phyloP scores from a whole-genome alignment of 1,140 invertebrate species.

The Metopolophium dirhodum region DNA sequence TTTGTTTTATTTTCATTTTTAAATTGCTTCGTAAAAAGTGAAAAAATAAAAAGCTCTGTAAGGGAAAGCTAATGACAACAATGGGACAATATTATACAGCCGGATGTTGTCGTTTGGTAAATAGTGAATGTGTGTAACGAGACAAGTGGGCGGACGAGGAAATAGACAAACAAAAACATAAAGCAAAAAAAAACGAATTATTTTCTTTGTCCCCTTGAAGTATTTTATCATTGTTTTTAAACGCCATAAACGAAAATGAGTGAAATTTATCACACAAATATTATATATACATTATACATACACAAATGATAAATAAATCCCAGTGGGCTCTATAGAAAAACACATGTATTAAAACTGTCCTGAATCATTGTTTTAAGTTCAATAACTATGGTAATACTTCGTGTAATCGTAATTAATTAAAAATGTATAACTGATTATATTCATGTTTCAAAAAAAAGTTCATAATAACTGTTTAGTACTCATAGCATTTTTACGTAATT shows the following conservation, averaged over 20 bases:
- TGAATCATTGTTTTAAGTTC: background rate
- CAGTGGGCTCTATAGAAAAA: background rate
- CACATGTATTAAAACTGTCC: background rate
- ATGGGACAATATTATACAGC: conserved; percentile 22
- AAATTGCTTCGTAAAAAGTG: background rate
- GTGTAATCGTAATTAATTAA: background rate
- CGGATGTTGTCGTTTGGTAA: conserved; percentile 53
- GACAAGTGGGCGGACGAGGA: conserved; percentile 16
- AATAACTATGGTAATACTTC: background rate
- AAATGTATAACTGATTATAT: background rate
- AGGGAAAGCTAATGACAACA: conserved; percentile 53
- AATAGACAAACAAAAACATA: conserved; percentile 46
- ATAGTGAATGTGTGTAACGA: conserved; percentile 55
- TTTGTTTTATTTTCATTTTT: background rate
- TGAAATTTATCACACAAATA: background rate
- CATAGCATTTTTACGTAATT: background rate
- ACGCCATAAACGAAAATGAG: conserved; percentile 30
- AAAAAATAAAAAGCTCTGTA: conserved; percentile 16
- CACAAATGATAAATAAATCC: conserved; percentile 12
- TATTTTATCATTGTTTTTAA: conserved; percentile 39
- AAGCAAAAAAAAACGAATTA: conserved; percentile 45
- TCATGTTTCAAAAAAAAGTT: background rate
- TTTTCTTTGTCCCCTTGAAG: conserved; percentile 25
- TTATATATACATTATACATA: background rate
- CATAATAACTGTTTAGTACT: background rate